These are phyloP conservation scores for Campoplex capitator DNA, from an alignment of 2,888 invertebrate species.

Conservation along the genomic window DNA sequence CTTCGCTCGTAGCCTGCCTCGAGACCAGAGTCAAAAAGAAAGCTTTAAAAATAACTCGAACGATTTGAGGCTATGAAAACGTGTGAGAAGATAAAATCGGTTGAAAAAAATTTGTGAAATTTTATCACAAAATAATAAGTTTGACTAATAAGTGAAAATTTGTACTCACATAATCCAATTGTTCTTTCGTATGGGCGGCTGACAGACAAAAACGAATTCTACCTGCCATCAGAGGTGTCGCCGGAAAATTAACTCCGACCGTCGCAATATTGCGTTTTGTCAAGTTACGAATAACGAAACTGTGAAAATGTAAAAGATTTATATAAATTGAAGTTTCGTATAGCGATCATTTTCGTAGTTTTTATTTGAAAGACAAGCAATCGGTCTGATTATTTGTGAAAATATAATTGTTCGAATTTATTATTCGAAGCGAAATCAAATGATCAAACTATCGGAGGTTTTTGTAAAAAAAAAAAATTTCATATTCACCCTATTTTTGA, in stretches of 20 bases:
- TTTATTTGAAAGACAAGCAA: neutral
- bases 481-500: conserved; percentile 93
- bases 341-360: neutral
- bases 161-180: conserved; percentile 91
- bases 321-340: neutral
- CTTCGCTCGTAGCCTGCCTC: no score
- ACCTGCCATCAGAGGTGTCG: conserved; percentile 96
- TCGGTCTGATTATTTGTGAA: neutral
- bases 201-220: conserved; percentile 98
- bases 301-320: conserved; percentile 79
- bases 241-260: conserved; percentile 99
- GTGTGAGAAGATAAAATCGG: no score
- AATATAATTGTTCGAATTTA: neutral
- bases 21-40: no score
- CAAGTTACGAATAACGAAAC: conserved; percentile 94
- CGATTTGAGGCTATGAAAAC: no score
- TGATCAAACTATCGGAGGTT: neutral
- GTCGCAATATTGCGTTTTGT: conserved; percentile 93
- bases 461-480: neutral
- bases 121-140: no score
- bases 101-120: no score
- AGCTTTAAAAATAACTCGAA: no score
- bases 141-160: neutral
- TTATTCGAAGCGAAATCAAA: neutral
- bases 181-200: conserved; percentile 97